A percentile compares a stretch with the other conserved stretches of the same genome.
These are phyloP conservation scores for Lochmaea capreae DNA, from an alignment of 2,888 invertebrate species.

Conservation along the genomic window DNA sequence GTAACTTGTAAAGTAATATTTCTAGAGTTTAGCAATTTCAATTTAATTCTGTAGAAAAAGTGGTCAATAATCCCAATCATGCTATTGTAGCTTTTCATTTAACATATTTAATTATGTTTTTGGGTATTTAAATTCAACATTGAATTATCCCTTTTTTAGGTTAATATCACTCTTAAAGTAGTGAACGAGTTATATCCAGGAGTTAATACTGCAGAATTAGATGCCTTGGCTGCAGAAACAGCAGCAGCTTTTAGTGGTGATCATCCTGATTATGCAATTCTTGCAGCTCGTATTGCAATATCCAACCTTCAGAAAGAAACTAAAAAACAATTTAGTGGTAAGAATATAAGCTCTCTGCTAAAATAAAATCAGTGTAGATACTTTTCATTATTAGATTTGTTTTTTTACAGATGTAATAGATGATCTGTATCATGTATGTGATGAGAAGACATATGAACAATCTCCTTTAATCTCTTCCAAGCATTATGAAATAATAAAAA, in stretches of 20 bases:
- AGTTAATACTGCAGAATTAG: constrained; percentile 98
- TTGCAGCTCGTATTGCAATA: constrained; percentile 88
- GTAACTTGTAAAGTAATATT: too few relatives aligned
- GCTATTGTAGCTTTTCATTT: background rate
- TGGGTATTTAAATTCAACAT: background rate
- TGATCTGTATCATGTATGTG: constrained; percentile 82
- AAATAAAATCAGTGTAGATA: background rate
- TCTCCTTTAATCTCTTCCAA: constrained; percentile 90
- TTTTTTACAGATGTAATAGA: constrained; percentile 85
- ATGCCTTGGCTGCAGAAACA: constrained; percentile 97
- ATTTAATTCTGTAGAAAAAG: background rate
- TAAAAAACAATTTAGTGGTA: constrained; percentile 91
- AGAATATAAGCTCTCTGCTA: constrained; percentile 37
- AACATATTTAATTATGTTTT: background rate
- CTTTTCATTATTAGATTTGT: constrained; percentile 36
- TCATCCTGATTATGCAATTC: constrained; percentile 95
- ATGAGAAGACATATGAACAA: constrained; percentile 75
- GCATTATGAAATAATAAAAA: constrained; percentile 83
- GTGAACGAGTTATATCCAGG: constrained; percentile 95
- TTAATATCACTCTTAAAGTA: constrained; percentile 86
- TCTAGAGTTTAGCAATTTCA: background rate
- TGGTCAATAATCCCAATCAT: background rate
- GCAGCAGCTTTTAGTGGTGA: constrained; percentile 97
- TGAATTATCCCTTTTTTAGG: constrained; percentile 38
- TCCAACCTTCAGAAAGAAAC: constrained; percentile 99